Conservation (phyloP, 2,888 invertebrate genomes). For the Lissocephala sabroskyi region DNA sequence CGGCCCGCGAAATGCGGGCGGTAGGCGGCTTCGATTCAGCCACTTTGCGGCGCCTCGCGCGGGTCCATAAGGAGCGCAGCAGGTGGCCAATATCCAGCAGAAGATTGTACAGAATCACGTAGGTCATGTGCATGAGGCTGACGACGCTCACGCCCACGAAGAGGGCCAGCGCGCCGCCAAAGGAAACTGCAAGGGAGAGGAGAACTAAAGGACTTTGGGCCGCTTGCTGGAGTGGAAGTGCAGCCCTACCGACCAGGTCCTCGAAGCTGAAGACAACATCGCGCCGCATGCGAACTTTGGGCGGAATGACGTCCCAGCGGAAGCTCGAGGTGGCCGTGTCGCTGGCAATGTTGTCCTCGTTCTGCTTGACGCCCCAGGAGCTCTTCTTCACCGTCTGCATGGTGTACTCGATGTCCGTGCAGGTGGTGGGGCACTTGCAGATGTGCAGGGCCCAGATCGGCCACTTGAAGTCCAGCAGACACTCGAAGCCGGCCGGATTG, state of each 20-base stretch:
- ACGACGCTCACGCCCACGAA: slow-evolving; percentile 74
- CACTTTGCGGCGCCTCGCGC: background rate
- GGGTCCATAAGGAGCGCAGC: too few species aligned
- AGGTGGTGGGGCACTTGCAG: slow-evolving; percentile 69
- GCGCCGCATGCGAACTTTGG: slow-evolving; percentile 74
- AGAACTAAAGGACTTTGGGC: background rate
- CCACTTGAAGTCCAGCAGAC: slow-evolving; percentile 69
- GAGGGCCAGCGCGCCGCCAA: slow-evolving; percentile 75
- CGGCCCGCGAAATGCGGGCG: slow-evolving; percentile 23
- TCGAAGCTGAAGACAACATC: slow-evolving; percentile 76
- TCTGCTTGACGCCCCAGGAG: slow-evolving; percentile 60
- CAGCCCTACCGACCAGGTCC: slow-evolving; percentile 74
- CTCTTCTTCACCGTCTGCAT: slow-evolving; percentile 66
- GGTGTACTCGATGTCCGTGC: slow-evolving; percentile 64
- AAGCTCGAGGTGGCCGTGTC: slow-evolving; percentile 72
- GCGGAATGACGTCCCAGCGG: slow-evolving; percentile 74
- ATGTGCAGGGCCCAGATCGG: slow-evolving; percentile 68
- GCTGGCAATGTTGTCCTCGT: slow-evolving; percentile 35
- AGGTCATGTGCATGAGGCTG: slow-evolving; percentile 67
- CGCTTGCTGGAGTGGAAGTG: background rate
- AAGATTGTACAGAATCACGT: slow-evolving; percentile 34
- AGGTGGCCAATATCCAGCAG: slow-evolving; percentile 23
- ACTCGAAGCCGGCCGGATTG: slow-evolving; percentile 67
- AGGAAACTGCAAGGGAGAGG: slow-evolving; percentile 40
- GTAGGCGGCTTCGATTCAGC: slow-evolving; percentile 25